Conservation (phyloP, 2,113 vertebrate genomes). For the Rhinolophus ferrumequinum region DNA sequence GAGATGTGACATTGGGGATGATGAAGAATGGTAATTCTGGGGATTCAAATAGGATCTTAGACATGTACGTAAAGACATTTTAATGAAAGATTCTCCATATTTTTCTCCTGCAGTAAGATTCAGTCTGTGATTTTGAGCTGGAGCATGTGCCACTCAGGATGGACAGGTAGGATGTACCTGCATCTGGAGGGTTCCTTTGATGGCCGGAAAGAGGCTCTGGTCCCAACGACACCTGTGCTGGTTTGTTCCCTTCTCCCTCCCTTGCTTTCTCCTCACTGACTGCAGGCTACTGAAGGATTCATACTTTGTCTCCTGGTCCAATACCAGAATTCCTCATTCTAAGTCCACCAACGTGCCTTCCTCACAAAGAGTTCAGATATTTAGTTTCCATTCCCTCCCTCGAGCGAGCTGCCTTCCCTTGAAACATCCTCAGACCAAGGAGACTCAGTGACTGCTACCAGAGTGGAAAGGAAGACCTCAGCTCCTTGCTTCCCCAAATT, state of each 20-base stretch:
- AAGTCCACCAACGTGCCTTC: not conserved
- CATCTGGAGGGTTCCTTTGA: not conserved
- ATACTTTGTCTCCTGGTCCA: not conserved
- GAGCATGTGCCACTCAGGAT: not conserved
- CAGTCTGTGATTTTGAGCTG: not conserved
- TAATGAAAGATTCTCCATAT: not conserved
- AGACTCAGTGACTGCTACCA: not conserved
- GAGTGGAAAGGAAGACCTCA: not conserved
- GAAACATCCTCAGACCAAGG: not conserved
- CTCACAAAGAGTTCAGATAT: not conserved
- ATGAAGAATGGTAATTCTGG: not conserved
- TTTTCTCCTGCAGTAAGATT: not conserved
- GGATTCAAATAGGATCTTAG: not conserved
- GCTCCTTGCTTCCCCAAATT: not conserved
- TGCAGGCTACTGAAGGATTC: fast-evolving
- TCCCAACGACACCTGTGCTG: not conserved
- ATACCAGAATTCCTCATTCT: not conserved
- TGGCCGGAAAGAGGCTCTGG: not conserved
- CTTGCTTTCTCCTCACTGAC: not conserved
- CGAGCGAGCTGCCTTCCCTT: not conserved
- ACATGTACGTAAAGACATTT: not conserved
- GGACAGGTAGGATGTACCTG: not conserved
- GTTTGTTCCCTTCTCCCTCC: not conserved
- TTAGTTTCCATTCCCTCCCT: not conserved
- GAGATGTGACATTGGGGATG: not conserved